phyloP scores from a whole-genome alignment of 2,888 invertebrate genomes.

The Shargacucullia verbasci region DNA sequence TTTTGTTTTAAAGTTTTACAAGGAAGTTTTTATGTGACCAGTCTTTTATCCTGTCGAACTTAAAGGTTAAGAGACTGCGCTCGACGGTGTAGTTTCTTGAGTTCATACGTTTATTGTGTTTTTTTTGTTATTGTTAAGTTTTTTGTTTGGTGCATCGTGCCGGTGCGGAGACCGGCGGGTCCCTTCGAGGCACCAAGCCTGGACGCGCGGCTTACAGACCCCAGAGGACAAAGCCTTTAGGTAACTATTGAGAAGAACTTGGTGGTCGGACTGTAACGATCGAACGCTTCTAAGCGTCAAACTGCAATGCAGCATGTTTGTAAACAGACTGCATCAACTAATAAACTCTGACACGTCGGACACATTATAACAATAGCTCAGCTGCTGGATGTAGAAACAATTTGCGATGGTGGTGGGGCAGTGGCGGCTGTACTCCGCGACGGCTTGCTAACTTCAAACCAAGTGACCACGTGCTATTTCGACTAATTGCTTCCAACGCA shows the following conservation, averaged over 20 bases:
- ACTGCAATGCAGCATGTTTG: conserved; percentile 69
- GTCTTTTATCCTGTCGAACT: conserved; percentile 78
- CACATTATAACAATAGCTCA: conserved; percentile 54
- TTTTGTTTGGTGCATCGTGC: conserved; percentile 89
- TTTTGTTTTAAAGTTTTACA: conserved; percentile 86
- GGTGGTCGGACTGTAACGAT: conserved; percentile 56
- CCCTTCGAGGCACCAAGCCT: conserved; percentile 82
- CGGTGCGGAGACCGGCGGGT: conserved; percentile 84
- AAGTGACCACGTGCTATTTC: conserved; percentile 55
- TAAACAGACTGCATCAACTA: conserved; percentile 67
- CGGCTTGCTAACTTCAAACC: conserved; percentile 34
- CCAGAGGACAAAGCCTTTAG: conserved; percentile 86
- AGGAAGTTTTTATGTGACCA: conserved; percentile 83
- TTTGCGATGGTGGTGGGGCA: conserved; percentile 25
- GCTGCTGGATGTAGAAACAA: conserved; percentile 44
- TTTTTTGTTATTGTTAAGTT: conserved; percentile 88
- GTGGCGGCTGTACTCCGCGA: conserved; percentile 22
- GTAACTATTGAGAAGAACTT: conserved; percentile 77
- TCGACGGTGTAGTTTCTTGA: conserved; percentile 80
- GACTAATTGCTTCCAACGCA: conserved; percentile 44
- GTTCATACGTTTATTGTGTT: conserved; percentile 86
- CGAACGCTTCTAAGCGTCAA: conserved; percentile 57
- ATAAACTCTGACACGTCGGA: conserved; percentile 55
- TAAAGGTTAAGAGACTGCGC: conserved; percentile 77
- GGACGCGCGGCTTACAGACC: conserved; percentile 81